Percentiles rank a stretch among this genome's conserved stretches.
phyloP scores from a whole-genome alignment of 2,797 vertebrate genomes.

The Hydrophis major region DNA sequence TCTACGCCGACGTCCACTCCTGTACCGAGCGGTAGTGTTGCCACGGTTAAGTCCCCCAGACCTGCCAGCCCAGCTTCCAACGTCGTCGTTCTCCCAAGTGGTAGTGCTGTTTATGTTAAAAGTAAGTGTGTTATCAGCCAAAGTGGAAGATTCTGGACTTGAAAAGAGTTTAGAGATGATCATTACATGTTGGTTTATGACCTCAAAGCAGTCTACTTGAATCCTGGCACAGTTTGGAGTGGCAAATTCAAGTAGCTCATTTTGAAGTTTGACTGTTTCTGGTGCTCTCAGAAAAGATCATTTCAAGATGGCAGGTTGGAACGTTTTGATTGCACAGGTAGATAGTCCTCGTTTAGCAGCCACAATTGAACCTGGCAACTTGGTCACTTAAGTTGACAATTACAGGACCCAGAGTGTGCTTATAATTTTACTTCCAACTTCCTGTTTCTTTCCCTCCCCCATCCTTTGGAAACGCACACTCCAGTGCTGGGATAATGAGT shows the following conservation, averaged over 20 bases:
- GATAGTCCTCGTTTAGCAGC: neutral
- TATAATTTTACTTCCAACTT: neutral
- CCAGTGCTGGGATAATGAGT: neutral
- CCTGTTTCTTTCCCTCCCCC: neutral
- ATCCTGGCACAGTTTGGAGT: neutral
- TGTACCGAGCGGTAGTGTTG: slow-evolving; percentile 81
- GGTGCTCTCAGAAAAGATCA: neutral
- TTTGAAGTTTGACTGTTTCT: neutral
- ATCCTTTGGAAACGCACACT: neutral
- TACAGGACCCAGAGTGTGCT: fast-evolving
- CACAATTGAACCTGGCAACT: neutral
- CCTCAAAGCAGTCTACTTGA: neutral
- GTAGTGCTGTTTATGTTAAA: slow-evolving; percentile 96
- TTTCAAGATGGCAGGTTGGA: neutral
- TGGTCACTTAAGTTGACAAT: neutral
- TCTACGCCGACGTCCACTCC: slow-evolving; percentile 88
- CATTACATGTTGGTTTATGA: neutral
- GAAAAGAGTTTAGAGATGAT: neutral
- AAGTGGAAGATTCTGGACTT: neutral
- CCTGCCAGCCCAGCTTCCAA: slow-evolving; percentile 94
- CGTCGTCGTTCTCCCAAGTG: slow-evolving; percentile 95
- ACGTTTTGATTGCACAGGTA: neutral
- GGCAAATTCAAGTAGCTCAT: neutral
- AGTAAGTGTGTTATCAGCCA: slow-evolving; percentile 77
- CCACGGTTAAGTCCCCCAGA: slow-evolving; percentile 88